Conservation (phyloP, 2,113 vertebrate genomes). For the Burhinus oedicnemus region DNA sequence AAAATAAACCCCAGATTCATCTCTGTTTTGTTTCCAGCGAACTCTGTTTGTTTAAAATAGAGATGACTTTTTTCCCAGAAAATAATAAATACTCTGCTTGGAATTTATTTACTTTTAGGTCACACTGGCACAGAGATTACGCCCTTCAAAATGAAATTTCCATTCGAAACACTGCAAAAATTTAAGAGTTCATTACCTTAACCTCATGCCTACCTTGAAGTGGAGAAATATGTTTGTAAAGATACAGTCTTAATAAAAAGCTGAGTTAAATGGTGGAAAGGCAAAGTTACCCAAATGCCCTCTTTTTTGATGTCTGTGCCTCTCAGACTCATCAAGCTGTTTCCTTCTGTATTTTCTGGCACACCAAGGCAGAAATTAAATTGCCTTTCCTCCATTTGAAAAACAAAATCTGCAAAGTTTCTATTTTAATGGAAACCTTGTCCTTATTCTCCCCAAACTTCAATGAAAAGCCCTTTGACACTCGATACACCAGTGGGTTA, state of each 20-base stretch:
- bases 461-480: slow-evolving; percentile 38
- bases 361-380: background rate
- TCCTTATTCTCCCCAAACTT: background rate
- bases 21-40: slow-evolving; percentile 27
- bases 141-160: slow-evolving; percentile 46
- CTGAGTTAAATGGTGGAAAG: background rate
- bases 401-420: slow-evolving; percentile 10
- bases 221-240: slow-evolving; percentile 14
- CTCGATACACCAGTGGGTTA: background rate
- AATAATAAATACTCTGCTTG: slow-evolving; percentile 50
- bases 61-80: background rate
- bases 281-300: background rate
- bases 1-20: slow-evolving; percentile 7
- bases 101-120: slow-evolving; percentile 54
- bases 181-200: slow-evolving; percentile 24
- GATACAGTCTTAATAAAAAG: background rate
- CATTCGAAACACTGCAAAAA: slow-evolving; percentile 19
- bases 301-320: background rate
- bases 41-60: background rate
- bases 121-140: background rate
- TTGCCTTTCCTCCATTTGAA: background rate
- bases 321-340: background rate
- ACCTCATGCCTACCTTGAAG: background rate
- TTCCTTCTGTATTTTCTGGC: slow-evolving; percentile 15
- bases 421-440: slow-evolving; percentile 41